Evolutionary conservation across 2,888 invertebrate genomes (phyloP), one percentile per base, ranked within the genome.

Genomic region (Platycnemis pennipes): DNA sequence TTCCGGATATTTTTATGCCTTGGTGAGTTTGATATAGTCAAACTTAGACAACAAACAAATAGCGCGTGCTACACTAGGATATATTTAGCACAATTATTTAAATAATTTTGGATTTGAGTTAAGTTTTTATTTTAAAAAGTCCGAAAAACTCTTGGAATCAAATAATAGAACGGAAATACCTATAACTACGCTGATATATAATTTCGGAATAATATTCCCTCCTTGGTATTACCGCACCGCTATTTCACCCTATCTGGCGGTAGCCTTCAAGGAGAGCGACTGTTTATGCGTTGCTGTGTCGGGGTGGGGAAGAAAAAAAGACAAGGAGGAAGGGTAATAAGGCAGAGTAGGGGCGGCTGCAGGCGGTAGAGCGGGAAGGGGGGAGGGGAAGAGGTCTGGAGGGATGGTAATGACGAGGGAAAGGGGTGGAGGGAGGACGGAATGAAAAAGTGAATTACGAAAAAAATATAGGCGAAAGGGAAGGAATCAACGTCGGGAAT

Each of bases 361-460:
- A 37, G 77, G 77, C 49, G 11, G 49, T 16, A 19, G 49, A 37
- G 31, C 8, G n/a, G 31, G 22, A 26, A 3, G 46, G 88, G 8
- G 53, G 56, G 91, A 69, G 45, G 44, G 63, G 42, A 56, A 56
- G 63, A 37, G 42, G 53, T 42, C 46, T 49, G 44, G 69, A 69
- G 44, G 63, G 45, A n/a, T 31, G 53, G 42, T 89, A 89, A 37
- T 53, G 53, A n/a, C 37, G 53, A 37, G 37, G 37, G 88, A 37
- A n/a, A n/a, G n/a, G 91, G 37, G 56, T 22, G 22, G 45, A n/a
- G 31, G 16, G 46, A 46, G 88, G 31, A 49, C n/a, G 31, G 77
- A 13, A 77, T 77, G 91, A 63, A 63, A 63, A 89, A 89, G 91
- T 63, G 91, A 91, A 63, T 63, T 56, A 63, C 44, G 44, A 42